These are phyloP conservation scores for Netelia virgata DNA, from an alignment of 2,888 invertebrate species.

Conservation along the genomic window DNA sequence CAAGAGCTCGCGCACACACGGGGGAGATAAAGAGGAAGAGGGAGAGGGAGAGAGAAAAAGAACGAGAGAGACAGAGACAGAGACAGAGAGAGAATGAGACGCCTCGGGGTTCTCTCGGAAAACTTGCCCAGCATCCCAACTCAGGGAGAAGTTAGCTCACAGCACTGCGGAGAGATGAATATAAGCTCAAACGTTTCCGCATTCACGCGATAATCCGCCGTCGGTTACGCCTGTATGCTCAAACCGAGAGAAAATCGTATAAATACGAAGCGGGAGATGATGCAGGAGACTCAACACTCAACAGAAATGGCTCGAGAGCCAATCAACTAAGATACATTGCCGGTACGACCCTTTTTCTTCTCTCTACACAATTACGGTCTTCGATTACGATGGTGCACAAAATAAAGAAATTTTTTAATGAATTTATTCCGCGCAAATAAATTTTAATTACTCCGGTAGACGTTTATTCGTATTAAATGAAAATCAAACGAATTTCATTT, in stretches of 20 bases:
- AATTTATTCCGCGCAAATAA: neutral
- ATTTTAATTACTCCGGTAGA: neutral
- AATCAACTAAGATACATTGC: slow-evolving; percentile 25
- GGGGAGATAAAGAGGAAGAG: too few relatives aligned
- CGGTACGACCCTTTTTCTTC: slow-evolving; percentile 8
- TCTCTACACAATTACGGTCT: neutral
- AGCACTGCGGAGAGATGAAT: slow-evolving; percentile 36
- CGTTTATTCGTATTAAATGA: too few relatives aligned
- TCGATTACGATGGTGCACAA: neutral
- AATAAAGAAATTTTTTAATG: neutral
- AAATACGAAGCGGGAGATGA: slow-evolving; percentile 29
- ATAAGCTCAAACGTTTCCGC: slow-evolving; percentile 65
- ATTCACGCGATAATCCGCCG: slow-evolving; percentile 67
- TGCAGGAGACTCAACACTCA: slow-evolving; percentile 33
- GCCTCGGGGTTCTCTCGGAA: slow-evolving; percentile 46
- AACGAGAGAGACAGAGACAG: too few relatives aligned
- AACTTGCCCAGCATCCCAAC: slow-evolving; percentile 53
- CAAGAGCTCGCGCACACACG: slow-evolving; percentile 1
- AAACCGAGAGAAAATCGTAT: slow-evolving; percentile 45
- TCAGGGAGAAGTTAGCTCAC: slow-evolving; percentile 51
- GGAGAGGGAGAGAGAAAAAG: too few relatives aligned
- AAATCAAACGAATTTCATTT: neutral
- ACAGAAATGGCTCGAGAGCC: slow-evolving; percentile 20
- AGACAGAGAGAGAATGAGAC: neutral
- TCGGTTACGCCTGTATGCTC: slow-evolving; percentile 65